Evolutionary conservation across 2,113 vertebrate species (phyloP).

Genomic region (Grammomys surdaster): DNA sequence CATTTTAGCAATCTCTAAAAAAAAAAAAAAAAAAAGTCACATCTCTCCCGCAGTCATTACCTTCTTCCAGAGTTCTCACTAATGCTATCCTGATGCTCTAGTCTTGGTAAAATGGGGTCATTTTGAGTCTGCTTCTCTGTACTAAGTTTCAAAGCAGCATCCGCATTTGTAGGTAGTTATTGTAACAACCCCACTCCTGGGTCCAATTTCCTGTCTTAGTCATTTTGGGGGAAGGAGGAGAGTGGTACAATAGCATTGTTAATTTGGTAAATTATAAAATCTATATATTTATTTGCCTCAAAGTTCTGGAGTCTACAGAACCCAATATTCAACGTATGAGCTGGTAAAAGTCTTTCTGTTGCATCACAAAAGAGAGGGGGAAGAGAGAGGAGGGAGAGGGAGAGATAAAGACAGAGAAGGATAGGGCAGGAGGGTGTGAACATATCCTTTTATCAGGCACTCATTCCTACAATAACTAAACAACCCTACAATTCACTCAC

Average conservation of each 20-base stretch:
- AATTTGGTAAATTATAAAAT: background rate
- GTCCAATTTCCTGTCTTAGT: background rate
- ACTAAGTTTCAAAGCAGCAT: background rate
- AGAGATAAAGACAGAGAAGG: background rate
- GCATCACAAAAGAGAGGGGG: background rate
- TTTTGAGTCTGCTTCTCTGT: background rate
- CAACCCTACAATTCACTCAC: background rate
- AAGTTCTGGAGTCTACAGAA: background rate
- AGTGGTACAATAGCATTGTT: background rate
- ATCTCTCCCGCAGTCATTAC: background rate
- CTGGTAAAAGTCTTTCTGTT: background rate
- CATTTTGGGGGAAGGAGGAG: background rate
- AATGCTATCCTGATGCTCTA: background rate
- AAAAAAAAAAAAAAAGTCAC: background rate
- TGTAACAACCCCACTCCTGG: background rate
- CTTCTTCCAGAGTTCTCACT: background rate
- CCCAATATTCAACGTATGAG: background rate
- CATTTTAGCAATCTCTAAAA: background rate
- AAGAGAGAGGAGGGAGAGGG: rapidly evolving
- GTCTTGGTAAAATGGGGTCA: background rate
- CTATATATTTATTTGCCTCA: background rate
- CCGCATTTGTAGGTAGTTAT: background rate
- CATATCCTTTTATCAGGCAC: background rate
- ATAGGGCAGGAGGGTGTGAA: background rate
- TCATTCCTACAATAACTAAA: background rate